Conservation (phyloP, 1,140 invertebrate genomes). For the Euura saliciscinereae region DNA sequence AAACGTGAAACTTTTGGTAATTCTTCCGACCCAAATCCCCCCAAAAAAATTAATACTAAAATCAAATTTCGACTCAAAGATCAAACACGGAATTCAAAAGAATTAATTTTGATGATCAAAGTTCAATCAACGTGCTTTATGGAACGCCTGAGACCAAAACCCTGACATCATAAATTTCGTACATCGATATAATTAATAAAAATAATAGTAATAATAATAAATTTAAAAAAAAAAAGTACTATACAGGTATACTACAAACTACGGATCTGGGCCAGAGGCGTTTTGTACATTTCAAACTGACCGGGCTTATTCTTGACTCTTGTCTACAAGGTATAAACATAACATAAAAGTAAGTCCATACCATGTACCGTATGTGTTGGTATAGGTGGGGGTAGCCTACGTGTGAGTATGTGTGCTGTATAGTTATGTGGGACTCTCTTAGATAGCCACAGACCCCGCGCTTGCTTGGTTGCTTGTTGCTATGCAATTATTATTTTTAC, state of each 20-base stretch:
- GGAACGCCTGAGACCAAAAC: too few relatives aligned
- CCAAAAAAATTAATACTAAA: too few relatives aligned
- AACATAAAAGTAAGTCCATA: neutral
- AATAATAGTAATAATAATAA: neutral
- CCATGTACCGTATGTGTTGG: neutral
- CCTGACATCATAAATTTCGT: too few relatives aligned
- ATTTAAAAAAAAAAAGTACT: too few relatives aligned
- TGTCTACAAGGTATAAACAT: neutral
- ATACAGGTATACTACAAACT: too few relatives aligned
- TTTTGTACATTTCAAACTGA: neutral
- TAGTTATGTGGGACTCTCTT: neutral
- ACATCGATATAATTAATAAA: neutral
- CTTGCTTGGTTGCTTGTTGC: neutral
- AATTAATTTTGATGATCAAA: too few relatives aligned
- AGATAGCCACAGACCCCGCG: neutral
- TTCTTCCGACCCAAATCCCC: too few relatives aligned
- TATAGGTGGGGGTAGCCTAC: neutral
- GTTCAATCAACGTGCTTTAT: too few relatives aligned
- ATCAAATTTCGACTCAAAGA: too few relatives aligned
- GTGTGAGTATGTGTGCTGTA: neutral
- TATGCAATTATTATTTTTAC: constrained; percentile 1
- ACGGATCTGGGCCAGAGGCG: neutral
- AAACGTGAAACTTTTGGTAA: too few relatives aligned
- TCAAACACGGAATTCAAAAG: too few relatives aligned
- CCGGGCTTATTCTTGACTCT: neutral